Base-by-base conservation (phyloP, 2,113 vertebrate genomes). In the Gallinago undulata region DNA sequence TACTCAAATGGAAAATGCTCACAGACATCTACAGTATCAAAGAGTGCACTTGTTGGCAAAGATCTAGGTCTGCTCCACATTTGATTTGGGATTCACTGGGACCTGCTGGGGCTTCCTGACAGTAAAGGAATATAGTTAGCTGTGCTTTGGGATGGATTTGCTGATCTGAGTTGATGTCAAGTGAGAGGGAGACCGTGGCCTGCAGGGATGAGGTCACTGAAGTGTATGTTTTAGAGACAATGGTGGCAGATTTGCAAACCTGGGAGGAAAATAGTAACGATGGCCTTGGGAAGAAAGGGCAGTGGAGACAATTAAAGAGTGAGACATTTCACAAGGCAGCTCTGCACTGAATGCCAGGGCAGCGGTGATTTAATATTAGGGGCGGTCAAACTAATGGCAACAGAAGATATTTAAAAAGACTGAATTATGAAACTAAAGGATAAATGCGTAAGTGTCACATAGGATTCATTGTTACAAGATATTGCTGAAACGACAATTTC, bases 131-230 rank as follows among this genome's bases (percentile, higher is more conserved):
- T 41, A 66, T 62, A 94, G 86, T 75, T 87, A 81, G 51, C 66
- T 84, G 79, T 87, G 59, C 66, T 72, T 85, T 76, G 57, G 67
- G 56, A 80, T 41, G 13, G 80, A 69, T 78, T 85, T 91, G 53
- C 78, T 87, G 47, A 75, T 87, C 48, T 72, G 78, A 66, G 39
- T 86, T 92, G 33, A 78, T 79, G 81, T 78, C 67, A 76, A 77
- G 47, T 59, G 56, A 92, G 70, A 93, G 76, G 43, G 69, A 59
- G 45, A 76, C 63, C 63, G 31, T 73, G 82, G 82, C 73, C 79
- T 87, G 76, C 55, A 90, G 90, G 93, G 83, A 74, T 64, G 74
- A 91, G 78, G 90, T 89, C 91, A 74, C 64, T 70, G 67, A 87
- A 63, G 28, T 15, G 7, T 66, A 70, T 2, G 5, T 21, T 7